A percentile compares a stretch with the other conserved stretches of the same genome.
Conservation (phyloP, 30 jellyfish, hydroid and myxozoan species). For the Phacellophora camtschatica region DNA sequence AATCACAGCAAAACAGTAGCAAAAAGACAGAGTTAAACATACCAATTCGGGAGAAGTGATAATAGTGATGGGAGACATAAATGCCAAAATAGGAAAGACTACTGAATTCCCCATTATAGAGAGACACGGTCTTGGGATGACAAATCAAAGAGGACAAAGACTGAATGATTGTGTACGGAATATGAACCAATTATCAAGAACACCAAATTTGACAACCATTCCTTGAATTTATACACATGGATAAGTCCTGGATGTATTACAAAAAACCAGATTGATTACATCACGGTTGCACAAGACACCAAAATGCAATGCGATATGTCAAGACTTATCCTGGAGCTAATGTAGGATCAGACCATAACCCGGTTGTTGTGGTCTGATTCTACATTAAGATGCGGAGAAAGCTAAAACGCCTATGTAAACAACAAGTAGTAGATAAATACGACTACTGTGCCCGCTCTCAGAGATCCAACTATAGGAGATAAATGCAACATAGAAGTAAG, state of each 20-base stretch:
- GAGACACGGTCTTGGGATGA: neutral
- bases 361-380: neutral
- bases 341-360: neutral
- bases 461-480: neutral
- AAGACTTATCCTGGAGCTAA: conserved; percentile 16
- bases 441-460: too few relatives aligned
- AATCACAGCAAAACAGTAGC: too few relatives aligned
- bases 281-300: neutral
- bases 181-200: neutral
- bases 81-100: conserved; percentile 5
- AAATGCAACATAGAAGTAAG: neutral
- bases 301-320: neutral
- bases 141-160: conserved; percentile 2
- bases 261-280: conserved; percentile 16
- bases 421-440: neutral
- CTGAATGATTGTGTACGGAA: neutral
- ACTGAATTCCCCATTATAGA: neutral
- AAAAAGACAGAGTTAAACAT: too few relatives aligned
- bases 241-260: neutral
- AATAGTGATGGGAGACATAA: conserved; percentile 10
- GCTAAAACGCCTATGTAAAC: neutral
- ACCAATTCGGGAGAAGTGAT: too few relatives aligned
- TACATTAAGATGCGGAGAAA: neutral
- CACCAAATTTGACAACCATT: neutral
- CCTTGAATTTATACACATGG: neutral